These are phyloP conservation scores for Rhaphigaster nebulosa DNA, from an alignment of 2,888 invertebrate species.

Conservation along the genomic window DNA sequence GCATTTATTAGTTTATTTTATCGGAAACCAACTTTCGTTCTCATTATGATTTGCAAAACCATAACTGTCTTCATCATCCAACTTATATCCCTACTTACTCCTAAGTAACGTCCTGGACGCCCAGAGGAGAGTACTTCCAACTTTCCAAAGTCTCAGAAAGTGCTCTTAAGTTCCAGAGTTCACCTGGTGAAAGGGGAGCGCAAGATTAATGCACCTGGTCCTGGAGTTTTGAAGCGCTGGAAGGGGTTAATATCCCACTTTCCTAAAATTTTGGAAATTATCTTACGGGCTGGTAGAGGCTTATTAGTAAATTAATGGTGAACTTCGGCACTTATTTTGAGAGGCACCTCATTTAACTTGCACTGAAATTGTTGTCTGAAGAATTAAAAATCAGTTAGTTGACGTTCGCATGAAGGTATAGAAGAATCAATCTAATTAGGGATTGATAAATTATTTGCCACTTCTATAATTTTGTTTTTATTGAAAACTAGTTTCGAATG, in stretches of 20 bases:
- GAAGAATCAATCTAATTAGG: no score
- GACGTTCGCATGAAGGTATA: no score
- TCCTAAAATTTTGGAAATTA: constrained; percentile 1
- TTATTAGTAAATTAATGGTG: background rate
- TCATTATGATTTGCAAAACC: no score
- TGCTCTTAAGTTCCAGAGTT: constrained; percentile 30
- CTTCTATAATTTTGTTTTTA: no score
- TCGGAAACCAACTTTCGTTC: no score
- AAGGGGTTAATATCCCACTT: background rate
- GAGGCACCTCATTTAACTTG: background rate
- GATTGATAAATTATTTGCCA: no score
- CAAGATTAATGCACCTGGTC: background rate
- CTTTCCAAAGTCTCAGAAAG: constrained; percentile 36
- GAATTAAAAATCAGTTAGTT: no score
- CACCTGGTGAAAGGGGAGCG: constrained; percentile 16
- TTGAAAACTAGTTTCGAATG: no score
- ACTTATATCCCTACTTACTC: background rate
- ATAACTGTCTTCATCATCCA: no score
- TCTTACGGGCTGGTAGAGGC: background rate
- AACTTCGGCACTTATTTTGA: background rate
- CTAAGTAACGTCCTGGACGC: background rate
- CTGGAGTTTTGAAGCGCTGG: background rate
- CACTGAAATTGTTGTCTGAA: no score
- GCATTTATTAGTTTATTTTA: no score
- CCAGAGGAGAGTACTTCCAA: background rate